Evolutionary conservation across 2,888 invertebrate species (phyloP).

Genomic region (Acanthococcus lagerstroemiae): DNA sequence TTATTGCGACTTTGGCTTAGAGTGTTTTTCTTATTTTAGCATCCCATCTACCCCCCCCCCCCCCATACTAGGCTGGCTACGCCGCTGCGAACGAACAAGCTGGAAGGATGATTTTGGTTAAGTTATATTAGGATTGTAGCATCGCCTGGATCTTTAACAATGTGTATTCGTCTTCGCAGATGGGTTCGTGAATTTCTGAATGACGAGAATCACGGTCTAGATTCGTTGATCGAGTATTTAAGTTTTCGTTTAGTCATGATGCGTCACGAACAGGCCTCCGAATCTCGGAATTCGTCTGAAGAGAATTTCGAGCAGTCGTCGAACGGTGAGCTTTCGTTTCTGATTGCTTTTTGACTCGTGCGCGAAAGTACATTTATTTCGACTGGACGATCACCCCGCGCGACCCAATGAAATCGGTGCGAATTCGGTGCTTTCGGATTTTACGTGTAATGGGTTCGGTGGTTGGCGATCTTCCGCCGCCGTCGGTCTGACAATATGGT

Average conservation of each 20-base stretch:
- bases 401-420: background rate
- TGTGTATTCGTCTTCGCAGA: conserved; percentile 51
- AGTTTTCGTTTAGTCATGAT: conserved; percentile 90
- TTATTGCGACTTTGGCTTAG: no score
- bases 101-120: no score
- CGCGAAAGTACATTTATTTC: background rate
- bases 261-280: conserved; percentile 76
- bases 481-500: background rate
- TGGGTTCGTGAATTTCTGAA: conserved; percentile 98
- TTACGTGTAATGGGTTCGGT: background rate
- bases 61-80: no score
- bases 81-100: no score
- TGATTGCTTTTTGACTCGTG: background rate
- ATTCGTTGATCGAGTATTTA: conserved; percentile 94
- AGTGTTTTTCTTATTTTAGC: no score
- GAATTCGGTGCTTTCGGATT: background rate
- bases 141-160: no score
- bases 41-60: no score
- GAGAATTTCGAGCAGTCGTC: conserved; percentile 47
- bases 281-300: conserved; percentile 63
- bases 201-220: conserved; percentile 89
- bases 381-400: background rate
- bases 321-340: conserved; percentile 11
- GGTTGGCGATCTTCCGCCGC: background rate
- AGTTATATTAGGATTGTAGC: no score